Evolutionary conservation across 2,113 vertebrate species (phyloP), one percentile per base, ranked within the genome.

Genomic region (Labeo catla): DNA sequence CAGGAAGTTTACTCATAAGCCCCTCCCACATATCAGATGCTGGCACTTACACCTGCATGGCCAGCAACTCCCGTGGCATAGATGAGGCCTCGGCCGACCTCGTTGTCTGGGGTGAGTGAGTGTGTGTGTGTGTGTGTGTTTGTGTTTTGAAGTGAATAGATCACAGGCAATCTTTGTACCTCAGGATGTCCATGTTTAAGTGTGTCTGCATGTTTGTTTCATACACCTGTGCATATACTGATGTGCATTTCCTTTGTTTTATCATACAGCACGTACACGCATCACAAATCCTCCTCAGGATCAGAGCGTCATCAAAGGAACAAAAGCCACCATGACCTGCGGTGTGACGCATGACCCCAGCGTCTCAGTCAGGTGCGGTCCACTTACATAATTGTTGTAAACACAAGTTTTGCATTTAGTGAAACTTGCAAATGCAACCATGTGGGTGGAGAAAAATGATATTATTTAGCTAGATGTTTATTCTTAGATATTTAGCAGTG

Each of bases 251-350:
- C 13, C 47, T 80, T 10, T 61, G 5, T 88, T 57, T 81, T 19
- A 49, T 43, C 16, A 36, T 52, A 0, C 93, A 99, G 98, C 98
- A 43, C 96, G 97, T 86, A 99, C 98, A 3, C 95, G 96, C 1
- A 99, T 99, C 91, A 97, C 95, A 0, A 95, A 91, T 81, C 96
- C 97, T 0, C 98, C 98, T 0, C 96, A 98, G 94, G 96, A 99
- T 90, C 98, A 97, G 94, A 99, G 97, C 0, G 97, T 99, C 88
- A 99, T 99, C 94, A 99, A 99, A 90, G 98, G 98, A 10, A 99
- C 98, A n/a, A 98, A 98, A 90, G 98, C 98, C 5, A 87, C 94
- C 63, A 95, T 99, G 96, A 96, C 95, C 88, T 99, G 98, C 0
- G 96, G 97, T 3, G 98, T 97, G 91, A 96, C 96, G 84, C 97